phyloP scores from a whole-genome alignment of 2,113 vertebrate genomes.

The Lichenostomus cassidix region DNA sequence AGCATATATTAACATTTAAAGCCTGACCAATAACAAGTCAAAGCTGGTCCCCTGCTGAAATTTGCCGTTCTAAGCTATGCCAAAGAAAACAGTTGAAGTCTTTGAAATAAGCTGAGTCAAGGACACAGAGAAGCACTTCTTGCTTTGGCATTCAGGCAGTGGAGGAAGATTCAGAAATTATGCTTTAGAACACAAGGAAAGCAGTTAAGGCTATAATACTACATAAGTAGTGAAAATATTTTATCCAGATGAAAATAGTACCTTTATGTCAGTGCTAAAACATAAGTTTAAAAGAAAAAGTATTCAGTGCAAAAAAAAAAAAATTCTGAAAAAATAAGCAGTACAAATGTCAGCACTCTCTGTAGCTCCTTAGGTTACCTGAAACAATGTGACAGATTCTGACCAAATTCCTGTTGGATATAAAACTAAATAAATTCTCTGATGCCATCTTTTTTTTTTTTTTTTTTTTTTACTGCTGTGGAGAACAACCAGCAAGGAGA shows the following conservation, averaged over 20 bases:
- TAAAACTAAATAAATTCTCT: background rate
- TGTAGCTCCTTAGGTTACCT: background rate
- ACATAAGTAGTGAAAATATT: background rate
- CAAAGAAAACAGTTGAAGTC: background rate
- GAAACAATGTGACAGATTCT: background rate
- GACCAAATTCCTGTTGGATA: background rate
- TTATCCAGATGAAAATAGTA: background rate
- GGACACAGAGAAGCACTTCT: background rate
- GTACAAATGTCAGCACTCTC: background rate
- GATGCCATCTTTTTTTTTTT: background rate
- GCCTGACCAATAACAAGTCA: background rate
- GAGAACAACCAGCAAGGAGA: background rate
- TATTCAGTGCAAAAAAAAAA: background rate
- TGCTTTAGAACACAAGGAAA: background rate
- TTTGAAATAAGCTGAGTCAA: background rate
- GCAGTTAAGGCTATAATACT: background rate
- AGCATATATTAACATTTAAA: background rate
- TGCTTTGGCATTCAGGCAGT: background rate
- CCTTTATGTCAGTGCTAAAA: background rate
- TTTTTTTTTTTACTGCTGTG: background rate
- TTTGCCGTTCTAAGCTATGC: background rate
- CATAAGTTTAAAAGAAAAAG: background rate
- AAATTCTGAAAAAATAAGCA: background rate
- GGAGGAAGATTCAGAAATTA: background rate
- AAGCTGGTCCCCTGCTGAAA: background rate